Evolutionary conservation across 1,140 invertebrate genomes (phyloP), one percentile per base, ranked within the genome.

Genomic region (Drosophila sp.): DNA sequence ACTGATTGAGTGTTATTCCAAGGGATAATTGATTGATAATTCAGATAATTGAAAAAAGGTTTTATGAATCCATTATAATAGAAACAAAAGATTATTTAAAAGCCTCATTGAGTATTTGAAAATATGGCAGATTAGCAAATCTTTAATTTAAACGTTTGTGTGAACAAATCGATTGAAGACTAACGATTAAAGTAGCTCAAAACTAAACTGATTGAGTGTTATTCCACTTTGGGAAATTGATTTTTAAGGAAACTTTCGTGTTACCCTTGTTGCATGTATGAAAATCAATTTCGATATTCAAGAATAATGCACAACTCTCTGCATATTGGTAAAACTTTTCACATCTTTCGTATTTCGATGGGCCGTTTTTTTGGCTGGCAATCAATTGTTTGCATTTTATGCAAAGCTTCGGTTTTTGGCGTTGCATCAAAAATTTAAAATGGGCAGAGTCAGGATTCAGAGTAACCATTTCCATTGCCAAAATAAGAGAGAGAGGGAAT

Each of bases 361-460:
- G 10, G 60, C 62, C 73, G 58, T 76, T 76, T 62, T 70, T 56
- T 76, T 76, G 75, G 79, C 76, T 62, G 32, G 67, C 61, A 84
- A 84, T 89, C 84, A 89, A 87, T 23, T 84, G 79, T 70, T 72
- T 58, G 56, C 66, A 79, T 72, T 85, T 79, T 79, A 82, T 73
- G 83, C 83, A 76, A 79, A 87, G 29, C 57, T 72, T 72, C 44
- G 23, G 66, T 57, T 84, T 90, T 89, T 89, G 84, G 84, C 80
- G 54, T 67, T 69, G 74, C 74, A 80, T 90, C 84, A 84, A 83
- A 63, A 72, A 79, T 80, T 77, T 70, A 84, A 84, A 67, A 35
- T 25, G 41, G 57, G 57, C 25, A 50, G 40, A 27, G 44, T 17
- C n/a, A 54, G 30, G 30, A 47, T 47, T 6, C 44, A 47, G 17